A percentile compares a stretch with the other conserved stretches of the same genome.
Conservation (phyloP, 2,797 vertebrate species). For the Dicrostonyx torquatus region DNA sequence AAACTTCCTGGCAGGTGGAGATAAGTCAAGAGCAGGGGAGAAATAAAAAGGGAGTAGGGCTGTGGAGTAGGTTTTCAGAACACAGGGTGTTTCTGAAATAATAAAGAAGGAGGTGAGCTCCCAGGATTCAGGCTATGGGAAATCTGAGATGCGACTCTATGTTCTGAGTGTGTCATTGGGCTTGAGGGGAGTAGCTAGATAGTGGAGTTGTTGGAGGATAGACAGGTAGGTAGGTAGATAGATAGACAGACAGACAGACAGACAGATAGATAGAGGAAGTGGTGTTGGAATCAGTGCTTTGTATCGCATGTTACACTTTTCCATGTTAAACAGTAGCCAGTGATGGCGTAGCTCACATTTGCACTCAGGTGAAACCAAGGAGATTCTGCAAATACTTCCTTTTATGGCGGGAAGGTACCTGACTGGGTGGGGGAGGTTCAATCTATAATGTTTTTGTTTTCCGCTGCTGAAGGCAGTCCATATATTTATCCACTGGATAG, state of each 20-base stretch:
- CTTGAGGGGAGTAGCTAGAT: background rate
- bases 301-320: background rate
- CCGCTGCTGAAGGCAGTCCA: conserved; percentile 58
- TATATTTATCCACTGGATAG: conserved; percentile 62
- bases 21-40: background rate
- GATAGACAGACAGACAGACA: too few species aligned
- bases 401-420: background rate
- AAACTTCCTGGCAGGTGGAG: background rate
- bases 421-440: background rate
- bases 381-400: conserved; percentile 66
- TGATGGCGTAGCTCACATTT: conserved; percentile 39
- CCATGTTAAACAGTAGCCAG: conserved; percentile 19
- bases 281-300: background rate
- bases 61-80: background rate
- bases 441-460: conserved; percentile 67
- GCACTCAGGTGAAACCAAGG: conserved; percentile 51
- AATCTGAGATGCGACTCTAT: background rate
- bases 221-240: too few species aligned
- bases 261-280: too few species aligned
- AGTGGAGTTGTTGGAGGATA: background rate
- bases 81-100: background rate
- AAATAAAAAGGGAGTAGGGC: background rate
- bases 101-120: background rate
- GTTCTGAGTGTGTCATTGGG: background rate
- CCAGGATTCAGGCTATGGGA: background rate